phyloP scores from a whole-genome alignment of 2,113 vertebrate species.

The Irena cyanogastra region DNA sequence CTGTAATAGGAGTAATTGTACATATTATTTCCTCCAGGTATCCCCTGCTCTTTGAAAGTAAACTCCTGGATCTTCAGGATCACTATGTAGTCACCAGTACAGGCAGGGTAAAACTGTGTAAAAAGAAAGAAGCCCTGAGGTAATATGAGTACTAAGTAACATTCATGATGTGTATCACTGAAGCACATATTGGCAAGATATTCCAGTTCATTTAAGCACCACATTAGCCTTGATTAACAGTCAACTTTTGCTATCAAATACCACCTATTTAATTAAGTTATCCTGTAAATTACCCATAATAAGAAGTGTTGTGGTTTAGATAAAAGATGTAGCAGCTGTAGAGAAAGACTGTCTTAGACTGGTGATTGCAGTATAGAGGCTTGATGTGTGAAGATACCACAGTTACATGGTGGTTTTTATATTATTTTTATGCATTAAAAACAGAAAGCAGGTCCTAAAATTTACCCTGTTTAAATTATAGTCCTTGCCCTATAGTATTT shows the following conservation, averaged over 20 bases:
- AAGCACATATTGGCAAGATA: neutral
- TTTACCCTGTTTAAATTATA: neutral
- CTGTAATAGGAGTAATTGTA: neutral
- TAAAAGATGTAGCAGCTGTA: neutral
- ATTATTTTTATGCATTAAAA: neutral
- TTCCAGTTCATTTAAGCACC: neutral
- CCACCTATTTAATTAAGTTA: neutral
- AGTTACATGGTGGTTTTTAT: neutral
- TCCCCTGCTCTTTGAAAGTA: neutral
- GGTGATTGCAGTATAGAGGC: neutral
- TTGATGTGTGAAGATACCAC: neutral
- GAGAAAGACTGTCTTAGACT: neutral
- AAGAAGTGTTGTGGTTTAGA: neutral
- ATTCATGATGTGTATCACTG: neutral
- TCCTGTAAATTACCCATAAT: neutral
- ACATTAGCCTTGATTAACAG: neutral
- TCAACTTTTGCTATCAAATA: neutral
- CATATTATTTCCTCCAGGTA: neutral
- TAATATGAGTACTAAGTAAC: neutral
- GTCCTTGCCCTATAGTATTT: neutral
- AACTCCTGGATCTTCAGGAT: neutral
- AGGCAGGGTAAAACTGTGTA: neutral
- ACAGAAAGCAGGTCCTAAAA: neutral
- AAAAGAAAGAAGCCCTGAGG: neutral
- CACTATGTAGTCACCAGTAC: neutral